These are phyloP conservation scores for Ardeotis arabs DNA, from an alignment of 2,113 vertebrate genomes.

Conservation along the genomic window DNA sequence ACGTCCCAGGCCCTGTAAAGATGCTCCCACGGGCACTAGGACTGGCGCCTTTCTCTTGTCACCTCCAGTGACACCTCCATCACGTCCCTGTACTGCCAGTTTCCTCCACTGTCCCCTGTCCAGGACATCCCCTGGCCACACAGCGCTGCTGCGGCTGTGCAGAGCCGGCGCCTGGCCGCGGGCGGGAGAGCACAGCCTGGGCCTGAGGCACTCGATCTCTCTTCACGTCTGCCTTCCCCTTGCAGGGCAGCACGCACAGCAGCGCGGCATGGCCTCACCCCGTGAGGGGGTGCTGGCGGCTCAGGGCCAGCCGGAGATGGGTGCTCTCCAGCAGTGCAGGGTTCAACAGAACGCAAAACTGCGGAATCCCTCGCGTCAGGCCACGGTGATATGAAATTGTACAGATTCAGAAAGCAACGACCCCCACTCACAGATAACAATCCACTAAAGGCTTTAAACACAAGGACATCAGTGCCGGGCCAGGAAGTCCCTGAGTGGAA, in stretches of 20 bases:
- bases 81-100: background rate
- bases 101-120: background rate
- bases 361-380: background rate
- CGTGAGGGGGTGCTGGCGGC: background rate
- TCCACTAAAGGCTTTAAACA: background rate
- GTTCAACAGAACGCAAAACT: background rate
- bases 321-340: background rate
- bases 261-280: accelerated
- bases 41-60: background rate
- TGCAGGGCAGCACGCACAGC: background rate
- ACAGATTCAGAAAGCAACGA: background rate
- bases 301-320: background rate
- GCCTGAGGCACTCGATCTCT: background rate
- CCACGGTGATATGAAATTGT: background rate
- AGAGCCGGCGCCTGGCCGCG: background rate
- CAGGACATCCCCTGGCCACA: background rate
- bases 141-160: background rate
- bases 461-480: background rate
- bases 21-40: background rate
- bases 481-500: background rate
- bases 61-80: background rate
- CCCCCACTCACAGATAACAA: background rate
- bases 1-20: background rate
- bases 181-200: too few relatives aligned
- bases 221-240: background rate